Percentiles rank a stretch among this genome's conserved stretches.
Evolutionary conservation across 1,140 invertebrate species (phyloP).

Genomic region (Colletes latitarsis): DNA sequence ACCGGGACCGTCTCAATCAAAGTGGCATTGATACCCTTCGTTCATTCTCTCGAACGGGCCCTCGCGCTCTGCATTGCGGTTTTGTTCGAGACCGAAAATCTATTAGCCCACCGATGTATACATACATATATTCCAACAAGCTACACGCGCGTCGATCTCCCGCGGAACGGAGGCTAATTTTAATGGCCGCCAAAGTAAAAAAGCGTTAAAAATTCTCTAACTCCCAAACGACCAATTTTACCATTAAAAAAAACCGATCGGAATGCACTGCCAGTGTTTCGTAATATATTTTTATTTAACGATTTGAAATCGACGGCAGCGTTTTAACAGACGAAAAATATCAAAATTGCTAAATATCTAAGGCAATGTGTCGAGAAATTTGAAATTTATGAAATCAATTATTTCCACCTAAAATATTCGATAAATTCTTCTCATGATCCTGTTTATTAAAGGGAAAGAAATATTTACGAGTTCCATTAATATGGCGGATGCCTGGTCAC

Average conservation of each 20-base stretch:
- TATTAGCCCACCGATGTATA: slow-evolving; percentile 70
- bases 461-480: no score
- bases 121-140: slow-evolving; percentile 27
- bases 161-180: slow-evolving; percentile 11
- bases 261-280: no score
- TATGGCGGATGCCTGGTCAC: no score
- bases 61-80: slow-evolving; percentile 65
- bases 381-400: no score
- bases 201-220: background rate
- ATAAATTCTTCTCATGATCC: no score
- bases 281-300: no score
- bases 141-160: background rate
- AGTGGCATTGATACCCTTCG: slow-evolving; percentile 77
- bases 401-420: no score
- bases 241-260: background rate
- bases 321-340: no score
- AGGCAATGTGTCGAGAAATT: no score
- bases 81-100: slow-evolving; percentile 72
- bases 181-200: slow-evolving; percentile 1
- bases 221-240: background rate
- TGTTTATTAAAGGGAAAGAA: no score
- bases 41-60: slow-evolving; percentile 56
- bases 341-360: no score
- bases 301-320: no score
- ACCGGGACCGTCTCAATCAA: slow-evolving; percentile 77